Base-by-base conservation (phyloP, 1,140 invertebrate species). In the Cecropterus lyciades region DNA sequence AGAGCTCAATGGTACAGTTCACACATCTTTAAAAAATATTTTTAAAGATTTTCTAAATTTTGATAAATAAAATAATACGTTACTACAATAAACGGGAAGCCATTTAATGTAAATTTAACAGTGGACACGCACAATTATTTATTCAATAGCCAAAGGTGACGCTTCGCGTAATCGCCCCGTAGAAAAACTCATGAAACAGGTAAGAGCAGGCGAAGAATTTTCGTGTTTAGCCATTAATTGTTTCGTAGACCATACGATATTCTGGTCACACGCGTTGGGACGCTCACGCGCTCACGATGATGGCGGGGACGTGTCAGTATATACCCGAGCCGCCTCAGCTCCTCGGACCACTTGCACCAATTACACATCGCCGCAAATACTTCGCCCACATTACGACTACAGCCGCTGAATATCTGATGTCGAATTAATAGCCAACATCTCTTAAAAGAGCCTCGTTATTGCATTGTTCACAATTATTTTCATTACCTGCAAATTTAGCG, bases 361-460 rank as follows among this genome's bases (percentile, higher is more conserved):
- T 71, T 67, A 60, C 45, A 60, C 16, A 75, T 56, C 55, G 42
- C 60, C 59, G 68, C 64, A 53, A 74, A 62, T 65, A 74, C 48
- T 70, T 73, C 56, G 11, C 59, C 40, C 53, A 60, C 64, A 82
- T 77, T 82, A 79, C 63, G 72, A 60, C 55, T 73, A 75, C 74
- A 66, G 69, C 64, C 49, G 37, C 74, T 68, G 71, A 75, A 79
- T 81, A 73, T 70, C 27, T 75, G 51, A 74, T 72, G 60, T 56
- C 43, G 65, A 55, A 59, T 71, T 66, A 48, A 72, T 62, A 27
- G 40, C 52, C 17, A 42, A 16, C 53, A 48, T 59, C 42, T 48
- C 30, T 59, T 16, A 48, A 14, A 48, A 17, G 15, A 48, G 20
- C 11, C 56, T 30, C 43, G 56, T 48, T 60, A 48, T 57, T 37